Evolutionary conservation across 2,888 invertebrate genomes (phyloP), one percentile per base, ranked within the genome.

Genomic region (Troilus luridus): DNA sequence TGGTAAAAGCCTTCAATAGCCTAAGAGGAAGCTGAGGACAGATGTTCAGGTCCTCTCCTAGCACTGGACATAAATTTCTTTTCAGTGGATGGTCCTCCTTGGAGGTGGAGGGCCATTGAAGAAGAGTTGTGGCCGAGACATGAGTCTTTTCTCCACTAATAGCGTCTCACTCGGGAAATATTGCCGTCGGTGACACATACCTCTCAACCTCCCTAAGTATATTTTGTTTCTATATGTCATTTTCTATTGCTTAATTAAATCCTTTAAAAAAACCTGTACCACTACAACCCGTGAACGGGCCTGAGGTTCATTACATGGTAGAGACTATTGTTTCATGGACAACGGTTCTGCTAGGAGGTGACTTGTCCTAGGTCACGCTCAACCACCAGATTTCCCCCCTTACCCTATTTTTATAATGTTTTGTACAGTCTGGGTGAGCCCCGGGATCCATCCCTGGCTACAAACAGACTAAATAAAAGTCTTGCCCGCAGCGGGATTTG

Each of bases 51-150:
- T 77, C 72, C 72, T 19, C 17, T 10, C 12, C 24, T 24, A 77
- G 6, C 72, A 5, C 5, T 17, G 19, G 72, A 77, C 27, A 77
- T 77, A 77, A 77, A 77, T 77, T 77, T 77, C 27, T 41, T 77
- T 41, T 41, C 19, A 41, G 72, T 77, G 27, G 72, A 77, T 77
- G 72, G 72, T 41, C 8, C 72, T 41, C 9, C 41, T 77, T 77
- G 72, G 19, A 77, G 72, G 72, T 77, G 72, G 72, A 77, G 72
- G 72, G 72, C 72, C 72, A 77, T 77, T 77, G 21, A 77, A 41
- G 72, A 77, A 77, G 72, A 77, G 10, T 41, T 77, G 72, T 77
- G 72, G 72, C 27, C 17, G 72, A 41, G 72, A 41, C 72, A 77
- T 77, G 72, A 77, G 72, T 77, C 72, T 77, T 77, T 41, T 41